These are phyloP conservation scores for Lasioglossum baleicum DNA, from an alignment of 1,140 invertebrate species.

Conservation along the genomic window DNA sequence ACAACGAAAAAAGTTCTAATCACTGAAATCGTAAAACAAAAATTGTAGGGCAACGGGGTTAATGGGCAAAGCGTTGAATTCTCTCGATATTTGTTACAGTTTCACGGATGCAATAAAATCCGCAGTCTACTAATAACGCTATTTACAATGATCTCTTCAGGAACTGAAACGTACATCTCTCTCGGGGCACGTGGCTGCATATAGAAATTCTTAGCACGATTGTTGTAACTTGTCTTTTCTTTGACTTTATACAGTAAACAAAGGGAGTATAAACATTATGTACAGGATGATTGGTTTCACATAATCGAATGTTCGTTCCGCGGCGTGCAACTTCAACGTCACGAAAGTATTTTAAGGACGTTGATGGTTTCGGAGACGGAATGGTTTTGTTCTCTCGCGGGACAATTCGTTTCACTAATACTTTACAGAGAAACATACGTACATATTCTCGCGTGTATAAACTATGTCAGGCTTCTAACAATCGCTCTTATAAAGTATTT, in stretches of 20 bases:
- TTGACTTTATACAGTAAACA: conserved; percentile 22
- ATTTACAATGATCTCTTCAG: conserved; percentile 36
- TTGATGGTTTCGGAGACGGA: conserved; percentile 19
- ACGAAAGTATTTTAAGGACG: conserved; percentile 19
- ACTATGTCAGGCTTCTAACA: conserved; percentile 45
- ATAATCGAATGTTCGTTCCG: conserved; percentile 44
- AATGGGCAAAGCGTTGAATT: no score
- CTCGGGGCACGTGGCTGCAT: not conserved
- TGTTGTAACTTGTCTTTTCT: not conserved
- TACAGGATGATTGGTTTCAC: conserved; percentile 33
- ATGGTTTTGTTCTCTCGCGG: conserved; percentile 2
- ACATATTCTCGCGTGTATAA: conserved; percentile 37
- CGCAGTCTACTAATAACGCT: conserved; percentile 1
- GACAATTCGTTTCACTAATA: conserved; percentile 10
- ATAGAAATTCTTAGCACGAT: conserved; percentile 7
- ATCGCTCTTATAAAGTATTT: conserved; percentile 13
- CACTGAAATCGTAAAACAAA: no score
- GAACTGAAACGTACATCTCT: conserved; percentile 41
- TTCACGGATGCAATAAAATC: no score
- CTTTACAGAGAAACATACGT: conserved; percentile 36
- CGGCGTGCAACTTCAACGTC: conserved; percentile 27
- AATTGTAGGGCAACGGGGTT: no score
- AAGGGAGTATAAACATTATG: conserved; percentile 27
- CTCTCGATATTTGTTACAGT: no score
- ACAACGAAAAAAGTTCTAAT: no score